These are phyloP conservation scores for Sciurus carolinensis DNA, from an alignment of 2,797 vertebrate species.

Conservation along the genomic window DNA sequence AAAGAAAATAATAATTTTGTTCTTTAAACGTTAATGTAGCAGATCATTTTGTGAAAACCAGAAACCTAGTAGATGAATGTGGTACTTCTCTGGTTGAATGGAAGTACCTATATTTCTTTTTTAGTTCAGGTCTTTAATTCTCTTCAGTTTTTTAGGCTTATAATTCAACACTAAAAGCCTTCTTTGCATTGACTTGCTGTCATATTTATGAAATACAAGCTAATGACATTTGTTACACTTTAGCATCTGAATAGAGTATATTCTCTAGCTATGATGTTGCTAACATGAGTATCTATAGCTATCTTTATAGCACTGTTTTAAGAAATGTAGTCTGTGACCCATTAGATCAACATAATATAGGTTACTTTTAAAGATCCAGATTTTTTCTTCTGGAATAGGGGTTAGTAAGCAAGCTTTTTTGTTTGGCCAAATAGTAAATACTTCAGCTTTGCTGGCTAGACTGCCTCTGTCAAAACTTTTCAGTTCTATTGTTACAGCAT, in stretches of 20 bases:
- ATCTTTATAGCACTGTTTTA: not conserved
- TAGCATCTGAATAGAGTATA: slow-evolving; percentile 33
- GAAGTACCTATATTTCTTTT: not conserved
- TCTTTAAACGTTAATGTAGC: slow-evolving; percentile 3
- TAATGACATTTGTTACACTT: slow-evolving; percentile 51
- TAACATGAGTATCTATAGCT: not conserved
- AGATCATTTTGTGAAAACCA: slow-evolving; percentile 1
- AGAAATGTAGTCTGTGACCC: not conserved
- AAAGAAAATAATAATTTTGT: not conserved
- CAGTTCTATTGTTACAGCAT: slow-evolving; percentile 5
- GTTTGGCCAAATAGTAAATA: slow-evolving; percentile 41
- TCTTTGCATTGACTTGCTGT: not conserved
- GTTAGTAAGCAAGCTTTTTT: slow-evolving; percentile 39
- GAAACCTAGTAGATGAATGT: not conserved
- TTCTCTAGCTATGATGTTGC: slow-evolving; percentile 16
- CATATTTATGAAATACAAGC: not conserved
- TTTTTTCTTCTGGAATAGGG: slow-evolving; percentile 24
- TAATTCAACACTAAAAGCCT: slow-evolving; percentile 13
- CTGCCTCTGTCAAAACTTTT: slow-evolving; percentile 12
- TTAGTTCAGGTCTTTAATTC: slow-evolving; percentile 17
- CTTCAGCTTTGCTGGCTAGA: slow-evolving; percentile 60
- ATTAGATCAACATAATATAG: not conserved
- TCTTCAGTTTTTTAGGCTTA: slow-evolving; percentile 32
- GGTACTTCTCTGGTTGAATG: not conserved
- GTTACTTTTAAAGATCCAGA: slow-evolving; percentile 56